Base-by-base conservation (phyloP, 2,888 invertebrate species). In the Syrphus vitripennis region DNA sequence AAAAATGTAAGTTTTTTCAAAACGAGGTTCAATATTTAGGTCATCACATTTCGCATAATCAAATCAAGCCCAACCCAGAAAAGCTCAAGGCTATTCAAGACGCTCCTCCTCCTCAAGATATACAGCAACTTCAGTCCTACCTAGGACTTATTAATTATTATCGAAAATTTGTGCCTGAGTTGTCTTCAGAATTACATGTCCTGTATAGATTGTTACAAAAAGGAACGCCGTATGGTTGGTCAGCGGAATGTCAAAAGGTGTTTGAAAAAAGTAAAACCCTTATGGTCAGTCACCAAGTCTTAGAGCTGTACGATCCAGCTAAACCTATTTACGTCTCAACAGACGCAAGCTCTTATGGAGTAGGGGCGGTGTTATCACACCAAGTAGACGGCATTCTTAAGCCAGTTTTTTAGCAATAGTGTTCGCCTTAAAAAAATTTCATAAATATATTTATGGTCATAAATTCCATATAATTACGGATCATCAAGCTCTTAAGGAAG, bases 341-440 rank as follows among this genome's bases (percentile, higher is more conserved):
- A 1, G 83, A 86, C 31, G 74, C 80, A n/a, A n/a, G n/a, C n/a
- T n/a, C n/a, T n/a, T 84, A 84, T 61, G 78, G 74, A 10, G 67
- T 83, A 26, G 80, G 80, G 34, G 76, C 78, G 2, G 57, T 83
- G 29, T 10, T 79, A 29, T 87, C 82, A 4, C 87, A 87, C 71
- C 19, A 34, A 34, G n/a, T 87, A 29, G 29, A 74, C 9, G 79
- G 71, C 3, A 31, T 19, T n/a, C 61, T 78, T 37, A 70, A 67
- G 31, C 83, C 83, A 0, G 79, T 88, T 19, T 76, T 83, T 53
- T 74, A 29, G 90, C 90, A 14, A 88, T 92, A 3, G 86, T 92
- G 7, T 92, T 89, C 77, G 92, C 90, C 1, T 88, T 92, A 0
- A 89, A 89, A 31, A 90, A 90, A 83, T 93, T 92, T 87, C 90